phyloP scores from a whole-genome alignment of 2,888 invertebrate genomes.

The Pollenia amentaria region DNA sequence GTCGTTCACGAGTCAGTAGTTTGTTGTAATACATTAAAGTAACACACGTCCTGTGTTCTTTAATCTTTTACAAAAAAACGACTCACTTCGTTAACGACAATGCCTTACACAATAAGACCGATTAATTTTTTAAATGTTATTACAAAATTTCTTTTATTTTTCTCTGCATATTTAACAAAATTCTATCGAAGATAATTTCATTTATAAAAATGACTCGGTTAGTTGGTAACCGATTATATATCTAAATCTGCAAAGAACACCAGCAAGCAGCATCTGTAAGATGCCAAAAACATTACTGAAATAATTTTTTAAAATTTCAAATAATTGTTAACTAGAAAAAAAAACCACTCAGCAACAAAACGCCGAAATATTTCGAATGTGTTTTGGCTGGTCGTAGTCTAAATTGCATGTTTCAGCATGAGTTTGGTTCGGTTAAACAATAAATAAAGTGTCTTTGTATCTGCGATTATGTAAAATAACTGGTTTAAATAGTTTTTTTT shows the following conservation, averaged over 20 bases:
- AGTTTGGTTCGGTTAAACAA: slow-evolving; percentile 5
- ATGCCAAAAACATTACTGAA: not conserved
- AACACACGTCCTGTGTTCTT: too few relatives aligned
- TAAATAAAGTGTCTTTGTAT: slow-evolving; percentile 11
- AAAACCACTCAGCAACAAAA: slow-evolving; percentile 6
- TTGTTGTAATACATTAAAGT: too few relatives aligned
- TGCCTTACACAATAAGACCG: too few relatives aligned
- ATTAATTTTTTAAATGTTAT: too few relatives aligned
- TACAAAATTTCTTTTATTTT: too few relatives aligned
- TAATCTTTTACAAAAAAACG: too few relatives aligned
- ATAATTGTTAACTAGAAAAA: slow-evolving; percentile 5
- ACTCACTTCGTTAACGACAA: too few relatives aligned
- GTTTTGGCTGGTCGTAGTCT: not conserved
- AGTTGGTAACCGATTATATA: not conserved
- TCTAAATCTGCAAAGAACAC: not conserved
- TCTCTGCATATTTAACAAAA: too few relatives aligned
- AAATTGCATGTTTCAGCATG: too few relatives aligned
- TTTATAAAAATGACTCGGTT: not conserved
- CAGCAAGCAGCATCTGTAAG: not conserved
- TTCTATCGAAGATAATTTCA: too few relatives aligned
- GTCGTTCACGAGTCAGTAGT: too few relatives aligned
- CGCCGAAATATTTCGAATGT: not conserved
- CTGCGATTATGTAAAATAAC: slow-evolving; percentile 47
- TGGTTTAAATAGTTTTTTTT: slow-evolving; percentile 26
- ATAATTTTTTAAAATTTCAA: slow-evolving; percentile 13